Evolutionary conservation across 2,888 invertebrate genomes (phyloP), one percentile per base, ranked within the genome.

Genomic region (Anodontia alba): DNA sequence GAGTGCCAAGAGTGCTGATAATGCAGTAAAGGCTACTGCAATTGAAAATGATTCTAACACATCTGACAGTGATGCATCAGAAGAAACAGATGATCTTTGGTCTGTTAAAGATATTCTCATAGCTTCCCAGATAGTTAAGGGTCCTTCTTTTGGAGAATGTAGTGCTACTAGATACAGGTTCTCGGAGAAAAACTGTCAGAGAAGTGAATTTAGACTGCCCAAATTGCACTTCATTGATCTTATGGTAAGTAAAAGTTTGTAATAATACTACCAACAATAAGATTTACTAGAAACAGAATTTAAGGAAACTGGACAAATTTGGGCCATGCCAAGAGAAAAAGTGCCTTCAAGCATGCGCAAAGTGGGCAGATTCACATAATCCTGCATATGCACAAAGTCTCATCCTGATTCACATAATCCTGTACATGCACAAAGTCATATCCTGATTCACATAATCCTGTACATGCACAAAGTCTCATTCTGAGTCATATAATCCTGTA

Each of bases 1-100:
- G 62, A 62, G 62, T 62, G 62, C 17, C 12, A 62, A 62, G 20
- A 62, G 62, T 62, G 62, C 20, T 29, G 62, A 62, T 33, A 33
- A 33, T 20, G 33, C 20, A 33, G 12, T 54, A 10, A 51, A 51
- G 5, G 51, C 12, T 7, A 23, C 3, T 20, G 5, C 29, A 26
- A 10, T 29, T 26, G 17, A 33, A 20, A 5, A 33, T 62, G 33
- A 62, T 5, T 5, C 3, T 26, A 17, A 17, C 15, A 62, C 5
- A 26, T 33, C 62, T 31, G 62, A 62, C 62, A 62, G 62, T 62
- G 62, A 62, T 20, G 2, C 62, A 33, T 8, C 8, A 7, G 62
- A 62, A 1, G 33, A 20, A 12, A 17, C 3, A n/a, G 62, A 33
- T 62, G 62, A 17, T 17, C 31, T 20, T 2, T 8, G 10, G 33